Evolutionary conservation across 2,113 vertebrate species (phyloP).

Genomic region (Prolemur simus): DNA sequence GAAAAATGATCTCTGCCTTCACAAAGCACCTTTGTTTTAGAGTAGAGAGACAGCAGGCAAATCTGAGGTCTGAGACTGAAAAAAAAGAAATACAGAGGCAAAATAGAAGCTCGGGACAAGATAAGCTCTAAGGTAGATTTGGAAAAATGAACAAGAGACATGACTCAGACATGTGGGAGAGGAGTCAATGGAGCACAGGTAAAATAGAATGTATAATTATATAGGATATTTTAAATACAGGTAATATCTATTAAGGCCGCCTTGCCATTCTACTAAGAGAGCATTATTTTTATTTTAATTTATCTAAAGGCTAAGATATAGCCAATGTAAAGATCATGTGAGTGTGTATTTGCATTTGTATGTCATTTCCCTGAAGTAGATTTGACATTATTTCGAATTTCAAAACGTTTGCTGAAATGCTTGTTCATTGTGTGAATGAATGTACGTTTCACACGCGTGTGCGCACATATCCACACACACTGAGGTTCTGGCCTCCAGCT

Average conservation of each 20-base stretch:
- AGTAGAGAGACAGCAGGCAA: background rate
- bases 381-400: constrained; percentile 26
- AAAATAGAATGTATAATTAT: background rate
- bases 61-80: background rate
- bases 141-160: background rate
- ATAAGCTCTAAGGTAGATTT: background rate
- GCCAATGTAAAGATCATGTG: background rate
- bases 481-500: background rate
- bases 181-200: background rate
- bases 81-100: background rate
- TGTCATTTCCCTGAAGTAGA: background rate
- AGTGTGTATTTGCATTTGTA: background rate
- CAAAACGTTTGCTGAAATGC: constrained; percentile 10
- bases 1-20: background rate
- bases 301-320: background rate
- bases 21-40: background rate
- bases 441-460: background rate
- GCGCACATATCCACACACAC: background rate
- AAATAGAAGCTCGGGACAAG: background rate
- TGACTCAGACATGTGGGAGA: background rate
- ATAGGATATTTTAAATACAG: background rate
- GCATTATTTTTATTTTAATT: background rate
- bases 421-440: background rate
- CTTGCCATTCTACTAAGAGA: background rate
- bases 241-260: background rate